Evolutionary conservation across 2,113 vertebrate genomes (phyloP).

Genomic region (Pteropus alecto): DNA sequence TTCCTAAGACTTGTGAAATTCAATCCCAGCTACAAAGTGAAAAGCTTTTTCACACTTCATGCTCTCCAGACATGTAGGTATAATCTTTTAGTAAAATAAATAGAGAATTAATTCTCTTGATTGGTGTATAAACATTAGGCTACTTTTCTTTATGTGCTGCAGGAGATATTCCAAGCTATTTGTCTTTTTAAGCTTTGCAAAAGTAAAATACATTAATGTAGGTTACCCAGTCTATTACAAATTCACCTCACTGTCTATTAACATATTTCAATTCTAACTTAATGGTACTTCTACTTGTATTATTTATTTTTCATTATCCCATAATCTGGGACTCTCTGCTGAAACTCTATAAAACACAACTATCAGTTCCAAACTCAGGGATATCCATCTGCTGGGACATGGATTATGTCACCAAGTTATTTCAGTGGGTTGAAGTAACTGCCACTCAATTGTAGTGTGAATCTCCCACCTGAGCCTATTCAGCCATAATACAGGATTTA

Average conservation of each 20-base stretch:
- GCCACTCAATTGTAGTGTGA: background rate
- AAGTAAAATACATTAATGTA: constrained; percentile 70
- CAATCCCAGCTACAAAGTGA: background rate
- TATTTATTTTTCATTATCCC: constrained; percentile 72
- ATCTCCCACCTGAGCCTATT: background rate
- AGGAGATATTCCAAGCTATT: constrained; percentile 44
- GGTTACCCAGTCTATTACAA: constrained; percentile 60
- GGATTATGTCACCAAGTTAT: constrained; percentile 40
- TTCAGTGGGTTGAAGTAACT: constrained; percentile 5
- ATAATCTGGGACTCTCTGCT: constrained; percentile 58
- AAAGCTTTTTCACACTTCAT: background rate
- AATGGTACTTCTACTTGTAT: constrained; percentile 50
- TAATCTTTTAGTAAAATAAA: constrained; percentile 55
- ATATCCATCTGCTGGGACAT: background rate
- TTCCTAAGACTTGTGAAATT: background rate
- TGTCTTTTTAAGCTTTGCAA: constrained; percentile 69
- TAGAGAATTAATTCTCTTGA: constrained; percentile 52
- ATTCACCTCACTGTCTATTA: constrained; percentile 70
- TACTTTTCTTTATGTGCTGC: background rate
- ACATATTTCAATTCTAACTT: constrained; percentile 58
- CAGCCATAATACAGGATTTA: background rate
- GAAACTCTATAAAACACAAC: constrained; percentile 47
- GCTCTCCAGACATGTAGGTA: background rate
- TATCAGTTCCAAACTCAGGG: constrained; percentile 29
- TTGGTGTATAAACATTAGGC: constrained; percentile 50